phyloP scores from a whole-genome alignment of 2,888 invertebrate genomes.

The Orthosia incerta region DNA sequence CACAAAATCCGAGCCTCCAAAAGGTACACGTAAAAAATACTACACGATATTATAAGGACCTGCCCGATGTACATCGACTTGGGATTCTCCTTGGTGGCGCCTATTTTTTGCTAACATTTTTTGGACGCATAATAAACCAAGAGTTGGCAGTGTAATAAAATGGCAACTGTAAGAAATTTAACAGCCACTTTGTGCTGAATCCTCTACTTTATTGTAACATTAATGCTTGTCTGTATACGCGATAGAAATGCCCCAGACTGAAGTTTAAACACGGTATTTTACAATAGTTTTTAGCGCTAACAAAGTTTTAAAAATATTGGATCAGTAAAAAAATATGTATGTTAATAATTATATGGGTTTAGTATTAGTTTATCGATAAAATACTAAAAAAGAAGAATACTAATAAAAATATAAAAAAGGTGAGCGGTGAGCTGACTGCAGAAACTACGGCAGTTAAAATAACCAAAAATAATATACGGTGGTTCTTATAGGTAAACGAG shows the following conservation, averaged over 20 bases:
- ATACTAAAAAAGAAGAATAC: too few relatives aligned
- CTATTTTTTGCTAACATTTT: conserved; percentile 89
- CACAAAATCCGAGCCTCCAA: conserved; percentile 86
- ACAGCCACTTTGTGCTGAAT: conserved; percentile 84
- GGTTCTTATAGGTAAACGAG: too few relatives aligned
- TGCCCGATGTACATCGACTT: conserved; percentile 77
- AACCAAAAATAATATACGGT: too few relatives aligned
- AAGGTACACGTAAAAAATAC: conserved; percentile 86
- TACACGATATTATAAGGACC: conserved; percentile 85
- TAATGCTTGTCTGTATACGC: conserved; percentile 66
- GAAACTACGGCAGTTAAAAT: too few relatives aligned
- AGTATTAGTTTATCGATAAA: too few relatives aligned
- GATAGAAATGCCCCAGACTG: conserved; percentile 31
- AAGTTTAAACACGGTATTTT: not conserved
- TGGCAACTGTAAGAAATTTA: conserved; percentile 87
- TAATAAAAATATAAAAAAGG: too few relatives aligned
- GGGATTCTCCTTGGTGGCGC: conserved; percentile 86
- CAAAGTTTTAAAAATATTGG: not conserved
- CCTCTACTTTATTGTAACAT: conserved; percentile 76
- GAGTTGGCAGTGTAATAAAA: conserved; percentile 88
- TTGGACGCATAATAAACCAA: conserved; percentile 84
- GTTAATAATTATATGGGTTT: not conserved
- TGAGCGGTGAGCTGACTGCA: too few relatives aligned
- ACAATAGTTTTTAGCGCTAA: not conserved
- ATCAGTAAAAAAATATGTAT: not conserved